Evolutionary conservation across 2,797 vertebrate species (phyloP).

Genomic region (Sternotherus odoratus): DNA sequence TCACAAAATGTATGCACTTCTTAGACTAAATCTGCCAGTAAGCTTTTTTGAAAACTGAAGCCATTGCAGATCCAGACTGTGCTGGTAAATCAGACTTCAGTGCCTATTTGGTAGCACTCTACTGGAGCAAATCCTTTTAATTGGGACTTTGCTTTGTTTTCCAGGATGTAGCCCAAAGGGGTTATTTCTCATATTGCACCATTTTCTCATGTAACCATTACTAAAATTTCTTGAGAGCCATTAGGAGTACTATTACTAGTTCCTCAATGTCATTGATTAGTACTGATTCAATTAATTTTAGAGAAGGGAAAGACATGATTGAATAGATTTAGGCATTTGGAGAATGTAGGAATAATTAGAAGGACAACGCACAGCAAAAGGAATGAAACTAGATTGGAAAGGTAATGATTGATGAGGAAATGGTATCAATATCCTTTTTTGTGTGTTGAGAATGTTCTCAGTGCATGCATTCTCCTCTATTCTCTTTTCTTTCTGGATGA

Average conservation of each 20-base stretch:
- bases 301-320: not conserved
- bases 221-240: not conserved
- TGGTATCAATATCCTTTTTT: not conserved
- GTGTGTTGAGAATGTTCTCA: not conserved
- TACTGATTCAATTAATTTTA: not conserved
- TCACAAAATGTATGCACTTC: not conserved
- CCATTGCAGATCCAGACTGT: fast-evolving
- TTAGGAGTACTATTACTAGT: not conserved
- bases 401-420: not conserved
- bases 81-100: not conserved
- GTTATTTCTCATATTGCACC: not conserved
- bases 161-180: not conserved
- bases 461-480: not conserved
- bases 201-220: not conserved
- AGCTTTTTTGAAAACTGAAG: not conserved
- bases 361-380: not conserved
- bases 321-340: not conserved
- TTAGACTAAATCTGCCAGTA: not conserved
- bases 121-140: fast-evolving
- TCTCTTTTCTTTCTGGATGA: not conserved
- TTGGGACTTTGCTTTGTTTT: not conserved
- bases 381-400: not conserved
- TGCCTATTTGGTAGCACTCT: not conserved
- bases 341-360: slow-evolving; percentile 15
- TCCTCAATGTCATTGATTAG: not conserved